Evolutionary conservation across 2,113 vertebrate species (phyloP), one percentile per base, ranked within the genome.

Genomic region (Merops nubicus): DNA sequence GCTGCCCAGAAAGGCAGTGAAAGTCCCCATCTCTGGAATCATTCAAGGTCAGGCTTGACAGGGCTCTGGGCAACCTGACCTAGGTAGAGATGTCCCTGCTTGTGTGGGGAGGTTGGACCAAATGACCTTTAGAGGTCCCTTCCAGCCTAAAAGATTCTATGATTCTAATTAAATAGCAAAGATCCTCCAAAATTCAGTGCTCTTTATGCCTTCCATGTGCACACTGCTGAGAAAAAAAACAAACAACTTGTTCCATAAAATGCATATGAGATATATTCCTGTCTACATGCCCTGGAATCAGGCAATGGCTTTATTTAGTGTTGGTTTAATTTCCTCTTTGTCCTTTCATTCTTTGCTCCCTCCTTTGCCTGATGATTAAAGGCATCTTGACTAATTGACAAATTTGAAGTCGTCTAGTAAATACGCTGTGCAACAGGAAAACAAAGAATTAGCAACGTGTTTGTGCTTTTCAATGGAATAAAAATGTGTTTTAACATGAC

Each of bases 121-220:
- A n/a, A n/a, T n/a, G n/a, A n/a, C n/a, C n/a, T n/a, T n/a, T n/a
- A n/a, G n/a, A n/a, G n/a, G n/a, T n/a, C n/a, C n/a, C n/a, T n/a
- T n/a, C n/a, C n/a, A n/a, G n/a, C n/a, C n/a, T n/a, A n/a, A n/a
- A n/a, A n/a, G n/a, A n/a, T n/a, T n/a, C n/a, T n/a, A n/a, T n/a
- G n/a, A n/a, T n/a, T n/a, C n/a, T n/a, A n/a, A 47, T 77, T 47
- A 53, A 85, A 81, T 14, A 82, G 34, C 1, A 7, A 90, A 90
- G 7, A n/a, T 38, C 5, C 13, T 20, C 19, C 42, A 57, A 48
- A 57, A 8, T 23, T 87, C 42, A 70, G 9, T 57, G 28, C 1
- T 25, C 3, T 65, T 84, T 63, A 13, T 70, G 22, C 13, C 5
- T 53, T 75, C 9, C 8, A 47, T 0, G 0, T 33, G 9, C 4